Conservation (phyloP, 2,888 invertebrate species). For the Harpalus rufipes region DNA sequence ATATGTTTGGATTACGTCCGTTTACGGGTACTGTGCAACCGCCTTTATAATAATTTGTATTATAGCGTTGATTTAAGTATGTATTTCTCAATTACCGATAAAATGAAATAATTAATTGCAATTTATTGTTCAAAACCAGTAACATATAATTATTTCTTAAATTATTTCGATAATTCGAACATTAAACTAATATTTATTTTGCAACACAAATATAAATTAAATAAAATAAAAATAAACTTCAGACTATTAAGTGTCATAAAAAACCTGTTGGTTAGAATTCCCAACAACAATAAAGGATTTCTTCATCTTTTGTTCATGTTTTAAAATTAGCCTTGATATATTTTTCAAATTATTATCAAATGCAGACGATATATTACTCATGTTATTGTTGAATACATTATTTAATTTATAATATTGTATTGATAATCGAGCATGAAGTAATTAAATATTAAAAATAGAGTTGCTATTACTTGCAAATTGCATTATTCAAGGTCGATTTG, state of each 20-base stretch:
- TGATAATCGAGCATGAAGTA: background rate
- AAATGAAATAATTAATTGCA: no score
- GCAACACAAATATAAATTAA: no score
- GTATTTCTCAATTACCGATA: no score
- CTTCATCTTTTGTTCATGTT: background rate
- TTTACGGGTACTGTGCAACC: no score
- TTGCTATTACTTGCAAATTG: background rate
- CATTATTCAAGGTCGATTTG: conserved; percentile 1
- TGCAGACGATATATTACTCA: background rate
- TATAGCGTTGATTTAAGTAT: no score
- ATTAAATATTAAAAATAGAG: conserved; percentile 2
- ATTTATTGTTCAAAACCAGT: no score
- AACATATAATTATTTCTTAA: no score
- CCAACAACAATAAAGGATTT: background rate
- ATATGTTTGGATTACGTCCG: no score
- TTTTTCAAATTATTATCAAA: background rate
- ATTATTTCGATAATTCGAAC: no score
- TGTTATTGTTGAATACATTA: background rate
- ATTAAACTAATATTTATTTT: no score
- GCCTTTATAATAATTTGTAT: no score
- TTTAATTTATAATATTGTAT: background rate
- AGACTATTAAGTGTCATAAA: background rate
- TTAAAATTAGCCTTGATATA: background rate
- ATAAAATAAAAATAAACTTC: background rate
- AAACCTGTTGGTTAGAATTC: background rate